A percentile compares a stretch with the other conserved stretches of the same genome.
phyloP scores from a whole-genome alignment of 2,797 vertebrate genomes.

The Diglossa cyanea region DNA sequence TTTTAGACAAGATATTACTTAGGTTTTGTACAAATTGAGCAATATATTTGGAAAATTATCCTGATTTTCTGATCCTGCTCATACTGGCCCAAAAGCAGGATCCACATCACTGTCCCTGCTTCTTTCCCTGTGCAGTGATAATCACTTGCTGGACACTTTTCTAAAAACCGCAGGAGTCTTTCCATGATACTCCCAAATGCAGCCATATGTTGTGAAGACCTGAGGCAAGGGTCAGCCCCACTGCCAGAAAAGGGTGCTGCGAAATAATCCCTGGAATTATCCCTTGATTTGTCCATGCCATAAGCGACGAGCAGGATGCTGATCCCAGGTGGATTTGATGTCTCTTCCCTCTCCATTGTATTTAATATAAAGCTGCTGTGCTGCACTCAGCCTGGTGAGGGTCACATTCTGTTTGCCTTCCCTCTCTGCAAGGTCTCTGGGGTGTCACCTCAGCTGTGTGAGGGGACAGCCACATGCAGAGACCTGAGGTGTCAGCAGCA shows the following conservation, averaged over 20 bases:
- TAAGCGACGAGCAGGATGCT: rapidly evolving
- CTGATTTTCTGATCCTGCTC: neutral
- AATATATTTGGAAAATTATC: neutral
- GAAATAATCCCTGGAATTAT: neutral
- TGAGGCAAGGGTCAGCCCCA: neutral
- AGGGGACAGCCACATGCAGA: neutral
- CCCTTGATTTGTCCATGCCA: neutral
- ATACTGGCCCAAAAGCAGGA: neutral
- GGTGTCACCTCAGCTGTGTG: neutral
- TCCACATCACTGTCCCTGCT: neutral
- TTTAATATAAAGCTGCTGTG: neutral
- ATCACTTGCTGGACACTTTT: neutral
- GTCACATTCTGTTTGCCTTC: neutral
- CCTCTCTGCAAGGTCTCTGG: neutral
- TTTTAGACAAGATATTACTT: neutral
- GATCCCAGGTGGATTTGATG: neutral
- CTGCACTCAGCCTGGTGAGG: neutral
- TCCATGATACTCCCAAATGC: neutral
- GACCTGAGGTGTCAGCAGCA: neutral
- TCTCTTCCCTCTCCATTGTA: neutral
- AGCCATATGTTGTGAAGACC: rapidly evolving
- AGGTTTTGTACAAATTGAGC: neutral
- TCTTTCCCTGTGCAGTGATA: neutral
- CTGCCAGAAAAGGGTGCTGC: neutral
- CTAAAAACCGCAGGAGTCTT: neutral